These are phyloP conservation scores for Champsocephalus gunnari DNA, from an alignment of 2,797 vertebrate genomes.

Conservation along the genomic window DNA sequence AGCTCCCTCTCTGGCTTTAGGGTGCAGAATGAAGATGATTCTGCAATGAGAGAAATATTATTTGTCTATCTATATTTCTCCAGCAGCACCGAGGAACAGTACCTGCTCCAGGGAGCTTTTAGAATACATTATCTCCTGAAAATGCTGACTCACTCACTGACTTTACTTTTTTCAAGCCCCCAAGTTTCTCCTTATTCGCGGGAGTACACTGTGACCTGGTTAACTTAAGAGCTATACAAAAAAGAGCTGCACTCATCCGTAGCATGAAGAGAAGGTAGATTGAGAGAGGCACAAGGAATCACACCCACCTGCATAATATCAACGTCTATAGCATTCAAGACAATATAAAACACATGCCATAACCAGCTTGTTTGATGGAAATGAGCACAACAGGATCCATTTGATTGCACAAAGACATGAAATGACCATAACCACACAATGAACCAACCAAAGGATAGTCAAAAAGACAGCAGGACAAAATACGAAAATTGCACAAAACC, in stretches of 20 bases:
- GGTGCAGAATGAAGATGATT: conserved; percentile 8
- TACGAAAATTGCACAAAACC: conserved; percentile 47
- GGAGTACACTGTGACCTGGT: conserved; percentile 52
- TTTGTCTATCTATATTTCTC: conserved; percentile 35
- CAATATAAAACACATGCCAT: conserved; percentile 20
- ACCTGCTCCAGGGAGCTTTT: conserved; percentile 43
- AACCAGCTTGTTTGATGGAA: conserved; percentile 29
- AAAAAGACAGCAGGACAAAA: conserved; percentile 46
- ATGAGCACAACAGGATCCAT: conserved; percentile 41
- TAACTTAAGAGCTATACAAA: conserved; percentile 20
- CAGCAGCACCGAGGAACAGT: conserved; percentile 31
- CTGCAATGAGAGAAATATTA: background rate
- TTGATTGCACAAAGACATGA: conserved; percentile 50
- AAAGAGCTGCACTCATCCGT: background rate
- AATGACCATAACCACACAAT: conserved; percentile 68
- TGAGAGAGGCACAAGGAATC: conserved; percentile 12
- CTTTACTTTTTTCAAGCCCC: conserved; percentile 14
- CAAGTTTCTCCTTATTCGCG: conserved; percentile 35
- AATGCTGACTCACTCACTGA: conserved; percentile 65
- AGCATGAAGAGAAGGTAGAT: conserved; percentile 6
- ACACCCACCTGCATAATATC: conserved; percentile 23
- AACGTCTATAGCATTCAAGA: conserved; percentile 23
- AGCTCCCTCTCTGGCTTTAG: conserved; percentile 17
- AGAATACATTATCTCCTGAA: conserved; percentile 60
- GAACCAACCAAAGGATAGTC: conserved; percentile 58